Evolutionary conservation across 1,140 invertebrate genomes (phyloP).

Genomic region (Drosophila pandora): DNA sequence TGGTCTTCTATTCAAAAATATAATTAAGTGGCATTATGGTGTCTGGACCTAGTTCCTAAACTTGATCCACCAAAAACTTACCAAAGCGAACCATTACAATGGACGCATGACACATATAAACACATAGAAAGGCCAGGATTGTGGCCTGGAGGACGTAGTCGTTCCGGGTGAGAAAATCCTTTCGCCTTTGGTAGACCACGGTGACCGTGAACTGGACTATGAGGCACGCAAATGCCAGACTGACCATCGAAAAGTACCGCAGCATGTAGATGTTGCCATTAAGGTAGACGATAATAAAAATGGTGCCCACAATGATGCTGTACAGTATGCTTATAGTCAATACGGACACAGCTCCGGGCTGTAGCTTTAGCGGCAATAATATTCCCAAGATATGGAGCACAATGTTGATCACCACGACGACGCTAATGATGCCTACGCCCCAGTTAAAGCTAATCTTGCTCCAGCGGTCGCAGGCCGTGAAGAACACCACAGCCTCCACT

Average conservation of each 20-base stretch:
- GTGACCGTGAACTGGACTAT: slow-evolving; percentile 30
- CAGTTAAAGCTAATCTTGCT: fast-evolving
- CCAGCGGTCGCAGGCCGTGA: slow-evolving; percentile 18
- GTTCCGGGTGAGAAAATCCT: not conserved
- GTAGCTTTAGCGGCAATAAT: slow-evolving; percentile 17
- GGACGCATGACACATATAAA: slow-evolving; percentile 26
- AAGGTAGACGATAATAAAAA: slow-evolving; percentile 4
- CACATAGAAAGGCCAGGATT: slow-evolving; percentile 27
- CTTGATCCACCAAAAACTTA: not conserved
- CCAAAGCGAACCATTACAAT: not conserved
- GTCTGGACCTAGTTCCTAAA: not conserved
- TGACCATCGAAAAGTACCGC: not conserved
- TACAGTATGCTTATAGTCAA: not conserved
- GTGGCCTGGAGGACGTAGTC: slow-evolving; percentile 34
- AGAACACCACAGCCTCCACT: slow-evolving; percentile 12
- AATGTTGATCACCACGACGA: not conserved
- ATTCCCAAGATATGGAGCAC: slow-evolving; percentile 15
- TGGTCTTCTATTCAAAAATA: not conserved
- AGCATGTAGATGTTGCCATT: not conserved
- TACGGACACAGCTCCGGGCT: slow-evolving; percentile 27
- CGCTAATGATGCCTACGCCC: not conserved
- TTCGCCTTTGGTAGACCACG: slow-evolving; percentile 39
- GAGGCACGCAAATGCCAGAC: slow-evolving; percentile 4
- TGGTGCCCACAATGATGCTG: slow-evolving; percentile 3
- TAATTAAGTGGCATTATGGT: no score